Evolutionary conservation across 2,888 invertebrate species (phyloP), one percentile per base, ranked within the genome.

Genomic region (Loripinus fragilis): DNA sequence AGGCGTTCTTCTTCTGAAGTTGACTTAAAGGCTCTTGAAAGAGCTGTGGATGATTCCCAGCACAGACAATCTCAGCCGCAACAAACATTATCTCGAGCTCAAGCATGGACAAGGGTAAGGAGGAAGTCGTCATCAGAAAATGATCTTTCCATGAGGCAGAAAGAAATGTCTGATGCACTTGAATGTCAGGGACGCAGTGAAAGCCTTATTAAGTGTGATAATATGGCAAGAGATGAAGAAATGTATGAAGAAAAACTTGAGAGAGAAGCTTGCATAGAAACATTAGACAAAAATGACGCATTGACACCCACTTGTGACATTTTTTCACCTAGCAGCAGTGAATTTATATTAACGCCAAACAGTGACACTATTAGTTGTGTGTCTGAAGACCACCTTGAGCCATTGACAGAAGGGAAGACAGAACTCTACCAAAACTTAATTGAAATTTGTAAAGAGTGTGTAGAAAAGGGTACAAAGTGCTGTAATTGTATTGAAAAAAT

Each of bases 51-150:
- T 60, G 60, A 33, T 7, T 30, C 15, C 33, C 12, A 10, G 7
- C 17, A 33, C 33, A 33, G 33, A 33, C 30, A 33, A 17, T 28
- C 30, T 20, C 17, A 17, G 3, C 20, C 60, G 33, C 33, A 60
- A 33, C 30, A 20, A 20, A 30, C 30, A 33, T 20, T 23, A 3
- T 60, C 30, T 17, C 20, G 5, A 25, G 15, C 25, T 25, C 23
- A 52, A 25, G 25, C 23, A 5, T 60, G 30, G 33, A 60, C 3
- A 15, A 60, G 33, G 33, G 25, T 38, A 10, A 69, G 75, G 8
- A 55, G 78, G 41, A 68, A 68, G 41, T 80, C 80, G 38, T 80
- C 74, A 30, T 83, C 83, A 25, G 80, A 80, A 55, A 80, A 60
- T 71, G 80, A 83, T 38, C 74, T 83, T 48, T 38, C 12, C 5